These are phyloP conservation scores for Limulus polyphemus DNA, from an alignment of 2,888 invertebrate species.

Conservation along the genomic window DNA sequence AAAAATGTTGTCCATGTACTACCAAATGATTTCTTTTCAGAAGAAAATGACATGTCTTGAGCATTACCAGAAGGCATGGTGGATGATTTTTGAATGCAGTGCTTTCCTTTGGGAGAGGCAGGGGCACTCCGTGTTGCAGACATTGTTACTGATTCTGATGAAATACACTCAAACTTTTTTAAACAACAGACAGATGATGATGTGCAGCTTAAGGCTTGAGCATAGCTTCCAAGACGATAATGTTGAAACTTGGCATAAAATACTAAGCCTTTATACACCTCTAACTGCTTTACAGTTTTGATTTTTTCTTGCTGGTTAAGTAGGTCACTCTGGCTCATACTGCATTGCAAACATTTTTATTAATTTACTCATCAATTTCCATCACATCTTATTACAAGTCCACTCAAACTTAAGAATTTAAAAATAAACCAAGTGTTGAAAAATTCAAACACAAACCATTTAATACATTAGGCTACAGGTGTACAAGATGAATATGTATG, in stretches of 20 bases:
- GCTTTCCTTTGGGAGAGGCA: neutral
- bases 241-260: neutral
- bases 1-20: neutral
- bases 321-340: no score
- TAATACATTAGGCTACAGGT: no score
- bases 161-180: neutral
- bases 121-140: neutral
- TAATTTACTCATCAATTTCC: no score
- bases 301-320: no score
- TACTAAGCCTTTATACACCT: neutral
- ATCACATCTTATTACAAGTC: no score
- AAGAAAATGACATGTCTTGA: neutral
- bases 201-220: neutral
- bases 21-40: neutral
- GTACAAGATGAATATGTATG: no score
- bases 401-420: no score
- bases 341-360: no score
- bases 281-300: no score
- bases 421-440: no score
- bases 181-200: neutral
- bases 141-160: no score
- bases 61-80: neutral
- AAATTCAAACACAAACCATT: no score
- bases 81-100: neutral
- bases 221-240: neutral